Evolutionary conservation across 1,140 invertebrate species (phyloP).

Genomic region (Heliothis subflexa): DNA sequence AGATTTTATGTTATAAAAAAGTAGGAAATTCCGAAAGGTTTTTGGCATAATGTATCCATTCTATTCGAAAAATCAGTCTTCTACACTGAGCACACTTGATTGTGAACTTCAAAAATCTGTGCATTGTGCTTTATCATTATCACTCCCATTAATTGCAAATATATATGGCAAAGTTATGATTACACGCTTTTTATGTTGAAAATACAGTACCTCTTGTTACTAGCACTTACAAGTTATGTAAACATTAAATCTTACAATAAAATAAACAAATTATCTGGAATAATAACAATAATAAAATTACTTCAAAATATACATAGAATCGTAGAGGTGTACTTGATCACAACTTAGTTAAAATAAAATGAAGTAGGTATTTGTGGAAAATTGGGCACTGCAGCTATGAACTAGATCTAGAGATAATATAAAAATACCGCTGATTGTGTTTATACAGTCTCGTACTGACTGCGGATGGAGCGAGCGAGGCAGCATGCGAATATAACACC

Average conservation of each 20-base stretch:
- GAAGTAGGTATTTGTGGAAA: conserved; percentile 45
- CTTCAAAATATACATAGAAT: conserved; percentile 53
- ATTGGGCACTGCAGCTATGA: conserved; percentile 47
- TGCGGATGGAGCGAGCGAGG: conserved; percentile 94
- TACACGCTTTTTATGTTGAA: conserved; percentile 24
- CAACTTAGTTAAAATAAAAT: conserved; percentile 52
- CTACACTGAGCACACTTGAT: conserved; percentile 72
- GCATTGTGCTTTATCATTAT: conserved; percentile 55
- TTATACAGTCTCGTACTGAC: conserved; percentile 96
- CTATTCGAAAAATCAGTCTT: conserved; percentile 83
- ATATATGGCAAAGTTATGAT: conserved; percentile 42
- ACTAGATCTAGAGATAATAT: conserved; percentile 23
- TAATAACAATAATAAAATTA: conserved; percentile 57
- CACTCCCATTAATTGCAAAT: conserved; percentile 35
- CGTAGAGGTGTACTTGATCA: conserved; percentile 53
- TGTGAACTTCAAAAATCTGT: conserved; percentile 53
- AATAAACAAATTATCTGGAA: conserved; percentile 53
- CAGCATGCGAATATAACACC: conserved; percentile 96
- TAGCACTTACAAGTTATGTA: neutral
- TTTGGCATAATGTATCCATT: conserved; percentile 63
- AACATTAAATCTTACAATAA: conserved; percentile 54
- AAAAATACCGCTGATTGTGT: conserved; percentile 47
- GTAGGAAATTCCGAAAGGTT: conserved; percentile 49
- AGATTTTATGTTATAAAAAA: conserved; percentile 51
- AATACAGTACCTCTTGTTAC: conserved; percentile 6